Base-by-base conservation (phyloP, 2,888 invertebrate genomes). In the Girardia tigrina region DNA sequence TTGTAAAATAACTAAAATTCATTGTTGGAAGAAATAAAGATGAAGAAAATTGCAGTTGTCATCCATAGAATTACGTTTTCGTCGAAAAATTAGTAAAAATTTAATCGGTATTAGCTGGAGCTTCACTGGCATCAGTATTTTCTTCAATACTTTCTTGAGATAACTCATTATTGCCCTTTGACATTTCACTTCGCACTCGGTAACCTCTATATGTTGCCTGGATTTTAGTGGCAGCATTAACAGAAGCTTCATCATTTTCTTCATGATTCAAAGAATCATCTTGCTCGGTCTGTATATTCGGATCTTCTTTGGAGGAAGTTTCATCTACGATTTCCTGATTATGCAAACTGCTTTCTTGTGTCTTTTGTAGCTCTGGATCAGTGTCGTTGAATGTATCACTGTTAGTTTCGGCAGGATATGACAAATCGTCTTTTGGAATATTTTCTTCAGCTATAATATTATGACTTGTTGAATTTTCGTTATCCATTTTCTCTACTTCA, bases 1-100 rank as follows among this genome's bases (percentile, higher is more conserved):
- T 56, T 56, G n/a, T 56, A 56, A 56, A 56, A 56, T n/a, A 56
- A 56, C 56, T 56, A 56, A 56, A 56, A 8, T 56, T 56, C 23
- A n/a, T 4, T 4, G 4, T 6, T 20, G 56, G 23, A 56, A 56
- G n/a, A 56, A 56, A 56, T 20, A 12, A 36, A 12, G 12, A 8
- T 12, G 16, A 8, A 36, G 16, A 12, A 16, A 36, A 36, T 36
- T 16, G 36, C 16, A 36, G 36, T 16, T 12, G 16, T 36, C 8
- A 12, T 36, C 16, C 36, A 36, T 12, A 16, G 36, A 16, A 36
- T 36, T 16, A 16, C 8, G 16, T 16, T 12, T 36, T 36, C 8
- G 16, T 36, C 36, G 36, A 36, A 36, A 36, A 36, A 36, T 8
- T 12, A 12, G 12, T 36, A 36, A 36, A 36, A 12, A 36, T 36